These are phyloP conservation scores for Drosophila incognita DNA, from an alignment of 2,888 invertebrate genomes.

Conservation along the genomic window DNA sequence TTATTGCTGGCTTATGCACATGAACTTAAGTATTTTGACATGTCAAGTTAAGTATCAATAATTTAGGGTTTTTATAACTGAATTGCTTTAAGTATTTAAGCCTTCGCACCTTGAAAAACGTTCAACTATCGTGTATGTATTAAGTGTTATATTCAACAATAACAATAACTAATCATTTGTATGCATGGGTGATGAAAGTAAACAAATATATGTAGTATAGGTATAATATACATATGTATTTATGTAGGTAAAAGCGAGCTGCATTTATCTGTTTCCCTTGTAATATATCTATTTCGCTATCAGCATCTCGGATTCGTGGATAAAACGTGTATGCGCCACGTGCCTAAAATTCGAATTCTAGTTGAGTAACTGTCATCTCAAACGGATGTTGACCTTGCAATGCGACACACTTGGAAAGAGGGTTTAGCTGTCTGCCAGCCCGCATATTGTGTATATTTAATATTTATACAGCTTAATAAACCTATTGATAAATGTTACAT, in stretches of 20 bases:
- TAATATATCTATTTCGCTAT: not conserved
- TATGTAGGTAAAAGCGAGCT: not conserved
- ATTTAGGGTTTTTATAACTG: constrained; percentile 17
- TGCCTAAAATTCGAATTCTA: constrained; percentile 5
- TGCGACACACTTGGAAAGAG: constrained; percentile 6
- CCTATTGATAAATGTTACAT: not conserved
- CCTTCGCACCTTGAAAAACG: constrained; percentile 33
- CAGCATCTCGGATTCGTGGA: not conserved
- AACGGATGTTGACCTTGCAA: constrained; percentile 55
- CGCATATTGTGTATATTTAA: constrained; percentile 2
- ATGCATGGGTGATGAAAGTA: not conserved
- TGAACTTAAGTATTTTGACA: not conserved
- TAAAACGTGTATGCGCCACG: not conserved
- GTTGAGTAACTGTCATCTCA: not conserved
- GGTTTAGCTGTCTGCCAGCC: not conserved
- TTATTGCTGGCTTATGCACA: not conserved
- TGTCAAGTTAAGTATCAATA: constrained; percentile 22
- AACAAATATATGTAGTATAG: not conserved
- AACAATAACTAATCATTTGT: constrained; percentile 8
- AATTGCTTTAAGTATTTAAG: constrained; percentile 20
- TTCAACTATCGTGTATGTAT: not conserved
- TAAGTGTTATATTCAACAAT: constrained; percentile 13
- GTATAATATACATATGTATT: not conserved
- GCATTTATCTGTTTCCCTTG: not conserved
- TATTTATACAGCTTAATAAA: constrained; percentile 2